Evolutionary conservation across 2,113 vertebrate genomes (phyloP).

Genomic region (Bos javanicus): DNA sequence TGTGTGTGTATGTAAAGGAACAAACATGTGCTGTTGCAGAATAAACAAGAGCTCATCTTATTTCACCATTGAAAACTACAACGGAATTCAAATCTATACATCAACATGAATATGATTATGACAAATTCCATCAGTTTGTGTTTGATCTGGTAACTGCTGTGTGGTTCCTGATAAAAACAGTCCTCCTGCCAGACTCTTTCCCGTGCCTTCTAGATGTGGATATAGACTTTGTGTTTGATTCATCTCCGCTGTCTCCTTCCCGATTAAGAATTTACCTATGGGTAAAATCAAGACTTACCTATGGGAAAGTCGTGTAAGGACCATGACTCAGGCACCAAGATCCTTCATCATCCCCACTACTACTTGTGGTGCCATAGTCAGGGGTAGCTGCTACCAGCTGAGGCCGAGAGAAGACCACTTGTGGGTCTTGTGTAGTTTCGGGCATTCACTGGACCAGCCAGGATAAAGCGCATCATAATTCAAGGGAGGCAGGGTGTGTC

Average conservation of each 20-base stretch:
- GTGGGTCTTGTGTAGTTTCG: background rate
- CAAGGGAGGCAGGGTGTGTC: background rate
- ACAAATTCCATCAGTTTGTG: background rate
- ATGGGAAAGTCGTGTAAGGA: background rate
- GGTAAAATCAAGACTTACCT: background rate
- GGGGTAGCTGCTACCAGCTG: background rate
- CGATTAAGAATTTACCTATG: background rate
- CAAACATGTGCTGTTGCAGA: background rate
- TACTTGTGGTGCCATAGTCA: background rate
- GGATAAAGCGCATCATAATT: background rate
- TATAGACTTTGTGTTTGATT: background rate
- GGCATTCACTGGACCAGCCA: background rate
- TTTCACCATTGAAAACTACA: background rate
- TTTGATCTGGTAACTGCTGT: background rate
- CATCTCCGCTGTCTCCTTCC: background rate
- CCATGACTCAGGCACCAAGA: background rate
- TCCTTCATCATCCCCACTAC: background rate
- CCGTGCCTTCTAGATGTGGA: background rate
- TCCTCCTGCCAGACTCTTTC: background rate
- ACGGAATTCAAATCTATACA: background rate
- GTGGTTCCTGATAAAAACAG: background rate
- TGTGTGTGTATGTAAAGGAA: background rate
- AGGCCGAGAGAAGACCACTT: background rate
- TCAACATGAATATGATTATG: background rate
- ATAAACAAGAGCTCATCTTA: background rate